Conservation (phyloP, 2,888 invertebrate genomes). For the Eristalis pertinax region DNA sequence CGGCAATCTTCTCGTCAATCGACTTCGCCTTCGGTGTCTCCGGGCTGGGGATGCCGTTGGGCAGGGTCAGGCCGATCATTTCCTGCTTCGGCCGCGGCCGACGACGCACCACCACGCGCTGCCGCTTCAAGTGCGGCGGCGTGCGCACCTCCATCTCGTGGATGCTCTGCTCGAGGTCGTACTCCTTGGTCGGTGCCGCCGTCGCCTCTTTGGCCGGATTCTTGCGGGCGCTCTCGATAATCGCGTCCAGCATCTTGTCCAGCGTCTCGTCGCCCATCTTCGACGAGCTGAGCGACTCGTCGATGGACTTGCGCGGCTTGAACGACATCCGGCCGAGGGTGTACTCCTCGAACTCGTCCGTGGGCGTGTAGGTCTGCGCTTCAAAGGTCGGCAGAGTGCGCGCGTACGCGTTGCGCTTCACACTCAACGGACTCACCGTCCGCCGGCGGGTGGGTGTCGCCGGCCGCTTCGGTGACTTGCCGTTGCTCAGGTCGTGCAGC, state of each 20-base stretch:
- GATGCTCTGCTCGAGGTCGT: slow-evolving; percentile 77
- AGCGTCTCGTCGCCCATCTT: slow-evolving; percentile 80
- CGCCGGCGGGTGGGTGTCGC: slow-evolving; percentile 32
- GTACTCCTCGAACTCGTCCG: slow-evolving; percentile 69
- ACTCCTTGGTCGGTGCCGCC: slow-evolving; percentile 37
- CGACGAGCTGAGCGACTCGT: slow-evolving; percentile 78
- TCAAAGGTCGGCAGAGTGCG: slow-evolving; percentile 50
- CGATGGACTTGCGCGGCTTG: slow-evolving; percentile 45
- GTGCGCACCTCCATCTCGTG: slow-evolving; percentile 81
- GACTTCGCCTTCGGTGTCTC: slow-evolving; percentile 74
- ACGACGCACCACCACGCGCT: slow-evolving; percentile 78
- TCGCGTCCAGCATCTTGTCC: slow-evolving; percentile 81
- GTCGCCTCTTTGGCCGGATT: slow-evolving; percentile 71
- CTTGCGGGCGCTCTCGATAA: slow-evolving; percentile 80
- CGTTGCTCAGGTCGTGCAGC: slow-evolving; percentile 80
- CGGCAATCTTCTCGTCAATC: slow-evolving; percentile 38
- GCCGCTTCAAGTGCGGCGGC: slow-evolving; percentile 79
- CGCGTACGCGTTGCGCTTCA: slow-evolving; percentile 16
- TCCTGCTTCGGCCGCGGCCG: slow-evolving; percentile 31
- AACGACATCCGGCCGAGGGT: slow-evolving; percentile 72
- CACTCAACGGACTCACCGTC: slow-evolving; percentile 49
- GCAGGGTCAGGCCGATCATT: slow-evolving; percentile 76
- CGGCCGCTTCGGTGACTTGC: slow-evolving; percentile 77
- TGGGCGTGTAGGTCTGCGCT: slow-evolving; percentile 35
- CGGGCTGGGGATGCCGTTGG: slow-evolving; percentile 79